phyloP scores from a whole-genome alignment of 23 tunicate species.

The Ciona savignyi region DNA sequence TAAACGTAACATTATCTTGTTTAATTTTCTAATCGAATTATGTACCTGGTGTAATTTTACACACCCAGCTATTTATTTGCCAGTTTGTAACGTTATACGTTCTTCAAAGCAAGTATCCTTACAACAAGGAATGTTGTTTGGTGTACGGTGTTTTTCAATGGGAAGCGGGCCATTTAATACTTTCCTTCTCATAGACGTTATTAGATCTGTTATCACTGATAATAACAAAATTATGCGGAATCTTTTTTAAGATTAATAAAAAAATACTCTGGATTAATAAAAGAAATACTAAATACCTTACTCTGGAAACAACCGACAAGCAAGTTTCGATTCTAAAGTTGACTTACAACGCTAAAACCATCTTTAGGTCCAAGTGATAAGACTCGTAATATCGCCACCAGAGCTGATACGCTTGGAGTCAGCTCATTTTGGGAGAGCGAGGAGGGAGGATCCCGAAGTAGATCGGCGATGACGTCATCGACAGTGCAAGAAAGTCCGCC shows the following conservation, averaged over 20 bases:
- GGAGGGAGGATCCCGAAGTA: conserved; percentile 34
- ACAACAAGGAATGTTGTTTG: too few relatives aligned
- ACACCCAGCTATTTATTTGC: background rate
- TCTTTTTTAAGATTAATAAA: too few relatives aligned
- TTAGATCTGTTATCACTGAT: background rate
- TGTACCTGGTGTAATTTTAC: background rate
- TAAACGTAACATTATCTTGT: background rate
- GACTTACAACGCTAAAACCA: too few relatives aligned
- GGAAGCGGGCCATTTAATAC: background rate
- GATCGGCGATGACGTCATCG: conserved; percentile 67
- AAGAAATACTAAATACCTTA: background rate
- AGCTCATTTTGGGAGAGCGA: conserved; percentile 93
- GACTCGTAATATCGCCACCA: conserved; percentile 73
- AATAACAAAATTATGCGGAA: background rate
- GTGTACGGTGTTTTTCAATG: too few relatives aligned
- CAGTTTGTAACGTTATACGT: background rate
- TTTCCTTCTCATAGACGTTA: background rate
- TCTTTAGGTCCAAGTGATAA: conserved; percentile 59
- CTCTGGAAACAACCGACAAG: too few relatives aligned
- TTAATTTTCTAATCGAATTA: background rate
- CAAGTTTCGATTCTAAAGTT: too few relatives aligned
- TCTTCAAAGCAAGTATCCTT: too few relatives aligned
- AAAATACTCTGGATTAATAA: too few relatives aligned
- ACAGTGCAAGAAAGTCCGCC: conserved; percentile 19
- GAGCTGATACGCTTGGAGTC: conserved; percentile 87